Conservation (phyloP, 2,888 invertebrate species). For the Stictocephala bisonia region DNA sequence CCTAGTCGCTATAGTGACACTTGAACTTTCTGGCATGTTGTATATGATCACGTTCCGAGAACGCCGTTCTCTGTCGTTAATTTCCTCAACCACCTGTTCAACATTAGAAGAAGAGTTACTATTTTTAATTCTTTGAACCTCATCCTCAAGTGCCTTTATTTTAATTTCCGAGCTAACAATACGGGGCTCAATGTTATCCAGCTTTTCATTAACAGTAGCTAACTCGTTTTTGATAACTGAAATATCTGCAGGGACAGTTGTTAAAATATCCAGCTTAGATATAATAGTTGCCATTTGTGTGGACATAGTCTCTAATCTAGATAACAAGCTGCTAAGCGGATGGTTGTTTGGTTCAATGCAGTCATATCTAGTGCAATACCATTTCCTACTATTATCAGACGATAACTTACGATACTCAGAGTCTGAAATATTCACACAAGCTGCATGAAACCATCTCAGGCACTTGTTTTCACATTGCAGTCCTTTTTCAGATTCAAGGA, state of each 20-base stretch:
- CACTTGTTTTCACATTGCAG: conserved; percentile 18
- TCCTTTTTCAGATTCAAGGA: background rate
- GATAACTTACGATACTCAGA: background rate
- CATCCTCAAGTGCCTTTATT: background rate
- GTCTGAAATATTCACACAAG: conserved; percentile 12
- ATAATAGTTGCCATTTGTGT: conserved; percentile 19
- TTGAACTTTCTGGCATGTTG: conserved; percentile 1
- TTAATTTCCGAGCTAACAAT: background rate
- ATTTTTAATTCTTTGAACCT: background rate
- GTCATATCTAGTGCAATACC: background rate
- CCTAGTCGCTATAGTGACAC: background rate
- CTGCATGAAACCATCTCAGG: conserved; percentile 12
- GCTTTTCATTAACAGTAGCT: conserved; percentile 2
- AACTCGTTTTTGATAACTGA: background rate
- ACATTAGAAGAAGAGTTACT: background rate
- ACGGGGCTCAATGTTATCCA: conserved; percentile 2
- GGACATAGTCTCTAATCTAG: conserved; percentile 1
- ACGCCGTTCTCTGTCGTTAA: background rate
- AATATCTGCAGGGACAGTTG: background rate
- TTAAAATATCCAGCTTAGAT: background rate
- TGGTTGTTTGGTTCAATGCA: background rate
- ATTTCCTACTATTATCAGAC: background rate
- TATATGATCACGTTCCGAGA: conserved; percentile 1
- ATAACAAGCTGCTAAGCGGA: background rate
- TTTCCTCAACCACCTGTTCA: background rate